phyloP scores from a whole-genome alignment of 1,140 invertebrate species.

The Atta texana region DNA sequence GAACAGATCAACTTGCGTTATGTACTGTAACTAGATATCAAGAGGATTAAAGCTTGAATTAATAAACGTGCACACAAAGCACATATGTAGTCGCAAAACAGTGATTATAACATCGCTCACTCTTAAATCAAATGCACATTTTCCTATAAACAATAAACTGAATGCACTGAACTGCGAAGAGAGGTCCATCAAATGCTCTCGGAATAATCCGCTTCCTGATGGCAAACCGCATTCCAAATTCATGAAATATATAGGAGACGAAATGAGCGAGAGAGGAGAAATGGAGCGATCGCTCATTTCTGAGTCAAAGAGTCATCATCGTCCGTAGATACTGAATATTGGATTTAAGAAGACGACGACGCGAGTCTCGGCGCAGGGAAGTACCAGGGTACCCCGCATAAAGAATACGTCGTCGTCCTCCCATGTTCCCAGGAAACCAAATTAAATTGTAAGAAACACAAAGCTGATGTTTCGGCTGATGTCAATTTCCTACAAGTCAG shows the following conservation, averaged over 20 bases:
- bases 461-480: conserved; percentile 65
- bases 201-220: conserved; percentile 29
- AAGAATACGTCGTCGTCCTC: conserved; percentile 11
- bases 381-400: not conserved
- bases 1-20: conserved; percentile 14
- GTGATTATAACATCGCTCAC: conserved; percentile 2
- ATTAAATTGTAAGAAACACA: too few relatives aligned
- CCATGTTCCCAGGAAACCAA: not conserved
- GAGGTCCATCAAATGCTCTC: not conserved
- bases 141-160: not conserved
- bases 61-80: not conserved
- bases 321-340: conserved; percentile 23
- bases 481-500: conserved; percentile 67
- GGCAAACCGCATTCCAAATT: conserved; percentile 58
- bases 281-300: not conserved
- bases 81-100: not conserved
- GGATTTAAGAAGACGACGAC: conserved; percentile 4
- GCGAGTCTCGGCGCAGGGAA: not conserved
- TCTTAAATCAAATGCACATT: too few relatives aligned
- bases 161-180: not conserved
- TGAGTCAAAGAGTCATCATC: not conserved
- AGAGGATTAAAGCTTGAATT: not conserved
- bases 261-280: conserved; percentile 4
- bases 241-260: conserved; percentile 66
- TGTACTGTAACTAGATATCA: not conserved